These are phyloP conservation scores for Agapornis canus DNA, from an alignment of 2,797 vertebrate species.

Conservation along the genomic window DNA sequence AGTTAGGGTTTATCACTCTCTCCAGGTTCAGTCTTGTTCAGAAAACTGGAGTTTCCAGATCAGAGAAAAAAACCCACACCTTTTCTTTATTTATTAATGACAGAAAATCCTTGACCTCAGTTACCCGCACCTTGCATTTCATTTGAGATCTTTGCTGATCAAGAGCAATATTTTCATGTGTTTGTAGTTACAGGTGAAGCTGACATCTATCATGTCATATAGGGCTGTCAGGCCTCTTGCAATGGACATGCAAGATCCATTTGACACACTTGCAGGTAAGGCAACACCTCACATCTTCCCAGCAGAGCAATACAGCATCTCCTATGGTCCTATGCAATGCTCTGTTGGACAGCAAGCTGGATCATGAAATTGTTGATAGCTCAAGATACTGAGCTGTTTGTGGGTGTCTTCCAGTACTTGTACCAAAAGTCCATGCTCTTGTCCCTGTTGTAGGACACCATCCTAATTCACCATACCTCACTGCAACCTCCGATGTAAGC, in stretches of 20 bases:
- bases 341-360: neutral
- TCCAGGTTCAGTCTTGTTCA: neutral
- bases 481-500: rapidly evolving
- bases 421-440: neutral
- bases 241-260: neutral
- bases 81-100: neutral
- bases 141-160: neutral
- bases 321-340: neutral
- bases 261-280: neutral
- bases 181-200: neutral
- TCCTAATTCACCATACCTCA: neutral
- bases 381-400: neutral
- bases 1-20: neutral
- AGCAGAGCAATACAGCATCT: neutral
- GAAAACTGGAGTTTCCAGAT: neutral
- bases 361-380: neutral
- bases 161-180: neutral
- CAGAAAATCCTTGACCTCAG: neutral
- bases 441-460: neutral
- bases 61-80: rapidly evolving
- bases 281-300: neutral
- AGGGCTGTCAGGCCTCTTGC: neutral
- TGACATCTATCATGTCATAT: neutral
- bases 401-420: neutral
- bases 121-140: neutral